Base-by-base conservation (phyloP, 2,888 invertebrate genomes). In the Hydropsyche betteni region DNA sequence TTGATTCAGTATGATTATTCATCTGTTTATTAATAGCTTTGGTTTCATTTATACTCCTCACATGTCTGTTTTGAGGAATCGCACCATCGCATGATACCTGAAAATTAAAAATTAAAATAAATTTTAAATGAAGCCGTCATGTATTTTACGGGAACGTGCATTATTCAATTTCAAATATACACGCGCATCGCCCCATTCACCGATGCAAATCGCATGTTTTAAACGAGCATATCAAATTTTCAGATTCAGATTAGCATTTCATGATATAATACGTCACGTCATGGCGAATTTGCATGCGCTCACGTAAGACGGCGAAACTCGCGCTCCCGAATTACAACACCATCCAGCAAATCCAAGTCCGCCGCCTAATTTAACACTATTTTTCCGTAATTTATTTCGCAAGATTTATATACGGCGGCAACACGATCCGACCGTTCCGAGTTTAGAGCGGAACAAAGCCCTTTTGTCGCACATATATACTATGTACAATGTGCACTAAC, bases 11-110 rank as follows among this genome's bases (percentile, higher is more conserved):
- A 12, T 10, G 12, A n/a, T 16, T 16, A 34, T 68, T 68, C 38
- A 36, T 6, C n/a, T 36, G 12, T 55, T 74, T 16, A 0, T n/a
- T 33, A 1, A 10, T 38, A n/a, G 51, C 68, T 6, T 14, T 68
- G 5, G 51, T 74, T 36, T 74, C 16, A 33, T 68, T 68, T 12
- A 68, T 16, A 34, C 68, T 68, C 33, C 74, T 64, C 50, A 51
- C 12, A 10, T 52, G 36, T 53, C 74, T 64, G 14, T 51, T 68
- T 68, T 50, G 36, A 36, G 12, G 14, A 4, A 33, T 8, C 5
- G 5, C 10, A 24, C 68, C 33, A 36, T 55, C 58, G 44, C 73
- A 73, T 3, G 12, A 33, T 7, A 73, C 44, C 73, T 73, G 44
- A 36, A 61, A 61, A 38, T 14, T n/a, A 73, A 73, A 58, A 44